Evolutionary conservation across 1,140 invertebrate species (phyloP).

Genomic region (Macrosteles quadrilineatus): DNA sequence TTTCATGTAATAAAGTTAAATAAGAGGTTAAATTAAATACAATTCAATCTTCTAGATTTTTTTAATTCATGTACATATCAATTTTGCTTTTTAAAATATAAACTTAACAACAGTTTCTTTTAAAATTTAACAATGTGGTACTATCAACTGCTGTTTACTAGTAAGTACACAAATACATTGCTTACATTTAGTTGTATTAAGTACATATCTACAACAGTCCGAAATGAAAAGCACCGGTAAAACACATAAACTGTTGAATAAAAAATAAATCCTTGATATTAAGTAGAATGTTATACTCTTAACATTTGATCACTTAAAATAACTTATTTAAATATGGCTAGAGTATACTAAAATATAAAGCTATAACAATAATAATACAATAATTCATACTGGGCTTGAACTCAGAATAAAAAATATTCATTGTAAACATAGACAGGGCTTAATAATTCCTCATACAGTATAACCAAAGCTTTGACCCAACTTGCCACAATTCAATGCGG

Average conservation of each 20-base stretch:
- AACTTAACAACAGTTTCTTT: conserved; percentile 26
- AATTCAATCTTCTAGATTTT: conserved; percentile 12
- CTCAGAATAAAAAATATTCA: too few relatives aligned
- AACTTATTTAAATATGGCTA: not conserved
- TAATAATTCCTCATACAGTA: too few relatives aligned
- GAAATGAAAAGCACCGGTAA: conserved; percentile 19
- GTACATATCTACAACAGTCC: conserved; percentile 21
- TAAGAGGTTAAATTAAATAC: not conserved
- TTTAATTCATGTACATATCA: conserved; percentile 19
- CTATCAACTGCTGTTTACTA: conserved; percentile 5
- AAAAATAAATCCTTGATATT: too few relatives aligned
- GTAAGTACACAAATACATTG: conserved; percentile 11
- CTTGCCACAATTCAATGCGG: too few relatives aligned
- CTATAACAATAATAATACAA: too few relatives aligned
- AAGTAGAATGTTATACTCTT: too few relatives aligned
- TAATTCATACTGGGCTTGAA: too few relatives aligned
- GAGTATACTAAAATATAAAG: conserved; percentile 1
- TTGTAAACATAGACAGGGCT: too few relatives aligned
- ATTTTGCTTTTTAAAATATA: conserved; percentile 21
- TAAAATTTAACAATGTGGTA: conserved; percentile 21
- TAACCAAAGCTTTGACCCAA: too few relatives aligned
- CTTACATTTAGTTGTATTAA: conserved; percentile 7
- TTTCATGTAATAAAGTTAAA: too few relatives aligned
- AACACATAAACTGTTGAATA: not conserved
- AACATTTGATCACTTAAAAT: not conserved